These are phyloP conservation scores for Neodon shergylaensis DNA, from an alignment of 2,113 vertebrate species.

Conservation along the genomic window DNA sequence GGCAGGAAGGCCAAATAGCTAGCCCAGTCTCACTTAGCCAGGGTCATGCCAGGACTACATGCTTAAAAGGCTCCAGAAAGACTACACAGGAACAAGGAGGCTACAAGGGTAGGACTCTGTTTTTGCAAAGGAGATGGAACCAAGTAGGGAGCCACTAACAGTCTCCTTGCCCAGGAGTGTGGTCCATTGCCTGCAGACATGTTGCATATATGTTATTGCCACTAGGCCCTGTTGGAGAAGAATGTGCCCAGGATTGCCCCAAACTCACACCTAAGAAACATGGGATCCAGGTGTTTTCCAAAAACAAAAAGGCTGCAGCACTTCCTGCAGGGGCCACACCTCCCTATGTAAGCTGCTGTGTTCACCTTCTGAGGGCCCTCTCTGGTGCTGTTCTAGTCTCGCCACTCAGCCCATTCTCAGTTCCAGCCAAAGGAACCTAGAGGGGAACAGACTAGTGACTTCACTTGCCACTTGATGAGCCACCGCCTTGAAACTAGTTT, in stretches of 20 bases:
- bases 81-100: neutral
- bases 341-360: neutral
- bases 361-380: neutral
- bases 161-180: neutral
- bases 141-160: neutral
- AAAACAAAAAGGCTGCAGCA: neutral
- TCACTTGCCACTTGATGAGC: neutral
- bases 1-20: neutral
- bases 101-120: neutral
- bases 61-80: neutral
- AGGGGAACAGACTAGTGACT: neutral
- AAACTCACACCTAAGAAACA: neutral
- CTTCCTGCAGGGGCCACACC: neutral
- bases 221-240: neutral
- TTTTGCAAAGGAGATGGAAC: neutral
- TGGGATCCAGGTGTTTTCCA: neutral
- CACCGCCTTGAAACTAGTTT: neutral
- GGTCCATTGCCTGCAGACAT: neutral
- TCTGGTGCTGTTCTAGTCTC: neutral
- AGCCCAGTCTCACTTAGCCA: neutral
- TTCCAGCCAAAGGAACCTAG: neutral
- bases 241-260: neutral
- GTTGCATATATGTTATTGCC: fast-evolving
- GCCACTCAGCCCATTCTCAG: neutral
- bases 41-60: neutral